Conservation (phyloP, 1,140 invertebrate species). For the Tribolium castaneum region DNA sequence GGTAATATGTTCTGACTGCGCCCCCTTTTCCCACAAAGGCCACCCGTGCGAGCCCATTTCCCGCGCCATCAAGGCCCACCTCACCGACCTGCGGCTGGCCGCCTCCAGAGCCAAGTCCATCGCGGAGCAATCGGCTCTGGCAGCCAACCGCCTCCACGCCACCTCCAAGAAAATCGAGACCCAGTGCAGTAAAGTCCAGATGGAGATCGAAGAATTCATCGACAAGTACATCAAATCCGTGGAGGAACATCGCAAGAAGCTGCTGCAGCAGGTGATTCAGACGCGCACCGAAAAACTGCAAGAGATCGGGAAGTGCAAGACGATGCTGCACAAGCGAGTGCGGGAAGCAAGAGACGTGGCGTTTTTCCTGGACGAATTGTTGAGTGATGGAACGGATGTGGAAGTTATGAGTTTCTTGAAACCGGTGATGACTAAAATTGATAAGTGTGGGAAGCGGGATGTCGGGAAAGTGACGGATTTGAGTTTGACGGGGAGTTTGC, state of each 20-base stretch:
- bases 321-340: slow-evolving; percentile 65
- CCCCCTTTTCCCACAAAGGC: slow-evolving; percentile 65
- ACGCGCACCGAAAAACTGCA: slow-evolving; percentile 66
- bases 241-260: slow-evolving; percentile 70
- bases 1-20: slow-evolving; percentile 69
- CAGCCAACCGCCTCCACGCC: slow-evolving; percentile 57
- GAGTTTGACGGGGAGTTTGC: slow-evolving; percentile 65
- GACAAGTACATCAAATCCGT: slow-evolving; percentile 71
- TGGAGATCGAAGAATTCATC: slow-evolving; percentile 72
- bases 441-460: slow-evolving; percentile 69
- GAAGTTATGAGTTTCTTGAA: slow-evolving; percentile 75
- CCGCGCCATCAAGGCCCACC: slow-evolving; percentile 66
- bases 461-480: slow-evolving; percentile 53
- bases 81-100: slow-evolving; percentile 65
- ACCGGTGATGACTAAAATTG: slow-evolving; percentile 72
- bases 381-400: slow-evolving; percentile 73
- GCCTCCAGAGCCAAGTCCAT: slow-evolving; percentile 65
- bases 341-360: slow-evolving; percentile 69
- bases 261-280: slow-evolving; percentile 64
- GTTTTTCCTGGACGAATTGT: slow-evolving; percentile 71
- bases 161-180: slow-evolving; percentile 66
- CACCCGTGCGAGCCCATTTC: slow-evolving; percentile 67
- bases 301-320: slow-evolving; percentile 64
- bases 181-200: slow-evolving; percentile 68
- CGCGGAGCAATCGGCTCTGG: slow-evolving; percentile 62